These are phyloP conservation scores for Linepithema humile DNA, from an alignment of 1,140 invertebrate genomes.

Conservation along the genomic window DNA sequence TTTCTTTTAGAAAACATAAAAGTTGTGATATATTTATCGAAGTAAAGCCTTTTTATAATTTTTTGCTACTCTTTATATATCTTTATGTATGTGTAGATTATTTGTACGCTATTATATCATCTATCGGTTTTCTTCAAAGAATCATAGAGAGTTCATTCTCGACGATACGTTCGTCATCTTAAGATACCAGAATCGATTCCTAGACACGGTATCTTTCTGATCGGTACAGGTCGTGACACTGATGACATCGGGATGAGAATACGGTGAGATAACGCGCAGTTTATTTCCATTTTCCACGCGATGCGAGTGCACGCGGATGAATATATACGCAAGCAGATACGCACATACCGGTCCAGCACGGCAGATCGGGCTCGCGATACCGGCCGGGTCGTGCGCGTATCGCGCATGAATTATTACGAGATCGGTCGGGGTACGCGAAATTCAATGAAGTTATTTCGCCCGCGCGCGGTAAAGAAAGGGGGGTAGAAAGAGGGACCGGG, in stretches of 20 bases:
- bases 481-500: background rate
- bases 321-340: conserved; percentile 48
- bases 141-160: background rate
- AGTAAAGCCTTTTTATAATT: background rate
- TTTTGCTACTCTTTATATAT: background rate
- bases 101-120: background rate
- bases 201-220: background rate
- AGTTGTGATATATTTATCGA: background rate
- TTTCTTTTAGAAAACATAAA: background rate
- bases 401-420: conserved; percentile 75
- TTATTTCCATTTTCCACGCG: conserved; percentile 65
- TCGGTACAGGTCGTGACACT: background rate
- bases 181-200: background rate
- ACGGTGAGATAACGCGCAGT: conserved; percentile 50
- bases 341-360: conserved; percentile 31
- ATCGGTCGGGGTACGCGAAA: conserved; percentile 70
- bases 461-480: background rate
- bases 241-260: conserved; percentile 56
- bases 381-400: conserved; percentile 38
- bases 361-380: conserved; percentile 70
- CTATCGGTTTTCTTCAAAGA: background rate
- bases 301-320: conserved; percentile 27
- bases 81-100: background rate
- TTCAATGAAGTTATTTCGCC: conserved; percentile 80
- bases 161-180: background rate